Percentiles rank a stretch among this genome's conserved stretches.
phyloP scores from a whole-genome alignment of 2,888 invertebrate species.

The Eilema depressum region DNA sequence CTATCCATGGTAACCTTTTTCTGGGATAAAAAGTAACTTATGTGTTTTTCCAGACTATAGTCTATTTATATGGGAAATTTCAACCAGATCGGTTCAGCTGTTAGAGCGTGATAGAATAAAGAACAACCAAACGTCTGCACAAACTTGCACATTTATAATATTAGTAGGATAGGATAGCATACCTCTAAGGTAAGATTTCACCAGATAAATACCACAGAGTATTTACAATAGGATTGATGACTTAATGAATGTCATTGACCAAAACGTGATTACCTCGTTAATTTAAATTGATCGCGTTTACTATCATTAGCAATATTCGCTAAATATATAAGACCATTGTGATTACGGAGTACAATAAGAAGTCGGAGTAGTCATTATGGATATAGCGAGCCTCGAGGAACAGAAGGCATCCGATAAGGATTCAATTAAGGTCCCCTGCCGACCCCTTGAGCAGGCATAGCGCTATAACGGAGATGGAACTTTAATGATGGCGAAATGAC shows the following conservation, averaged over 20 bases:
- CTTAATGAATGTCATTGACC: neutral
- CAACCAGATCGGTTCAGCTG: too few relatives aligned
- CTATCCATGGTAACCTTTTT: too few relatives aligned
- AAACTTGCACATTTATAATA: too few relatives aligned
- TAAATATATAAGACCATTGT: neutral
- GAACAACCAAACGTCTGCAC: too few relatives aligned
- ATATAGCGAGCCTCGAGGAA: neutral
- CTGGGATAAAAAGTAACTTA: too few relatives aligned
- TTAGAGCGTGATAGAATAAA: too few relatives aligned
- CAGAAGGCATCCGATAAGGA: conserved; percentile 2
- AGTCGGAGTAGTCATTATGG: neutral
- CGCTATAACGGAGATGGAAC: neutral
- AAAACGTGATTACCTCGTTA: neutral
- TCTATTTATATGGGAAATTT: too few relatives aligned
- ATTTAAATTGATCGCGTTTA: too few relatives aligned
- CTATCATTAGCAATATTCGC: neutral
- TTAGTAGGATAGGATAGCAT: too few relatives aligned
- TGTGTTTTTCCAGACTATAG: too few relatives aligned
- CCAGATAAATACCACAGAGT: neutral
- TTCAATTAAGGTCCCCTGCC: neutral
- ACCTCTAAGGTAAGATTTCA: neutral
- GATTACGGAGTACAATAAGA: neutral
- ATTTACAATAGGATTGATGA: neutral
- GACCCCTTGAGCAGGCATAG: neutral
- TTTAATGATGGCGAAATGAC: neutral